Conservation (phyloP, 92 coral and sea anemone species). For the Chrysogorgia sp. region DNA sequence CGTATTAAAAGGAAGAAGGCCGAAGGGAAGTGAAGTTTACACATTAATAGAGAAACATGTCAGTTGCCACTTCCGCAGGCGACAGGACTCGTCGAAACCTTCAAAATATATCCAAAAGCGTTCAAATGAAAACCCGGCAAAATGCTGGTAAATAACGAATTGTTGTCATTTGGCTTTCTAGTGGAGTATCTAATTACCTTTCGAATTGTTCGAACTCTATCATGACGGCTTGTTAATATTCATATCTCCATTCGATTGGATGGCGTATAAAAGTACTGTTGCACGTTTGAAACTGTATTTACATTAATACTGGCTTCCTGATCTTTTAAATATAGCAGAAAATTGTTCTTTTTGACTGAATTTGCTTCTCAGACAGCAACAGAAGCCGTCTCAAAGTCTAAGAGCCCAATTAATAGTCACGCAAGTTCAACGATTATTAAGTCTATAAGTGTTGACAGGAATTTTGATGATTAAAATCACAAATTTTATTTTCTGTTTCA, state of each 20-base stretch:
- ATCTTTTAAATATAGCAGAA: not conserved
- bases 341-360: constrained; percentile 17
- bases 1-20: too few relatives aligned
- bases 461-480: not conserved
- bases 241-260: not conserved
- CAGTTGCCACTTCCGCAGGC: not conserved
- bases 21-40: constrained; percentile 5
- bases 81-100: not conserved
- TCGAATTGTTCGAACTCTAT: constrained; percentile 31
- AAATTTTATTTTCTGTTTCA: too few relatives aligned
- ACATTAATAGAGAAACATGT: not conserved
- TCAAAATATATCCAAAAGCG: not conserved
- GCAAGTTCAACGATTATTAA: constrained; percentile 18
- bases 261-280: not conserved
- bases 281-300: not conserved
- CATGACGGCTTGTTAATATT: constrained; percentile 17
- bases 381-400: constrained; percentile 1
- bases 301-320: not conserved
- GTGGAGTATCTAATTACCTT: too few relatives aligned
- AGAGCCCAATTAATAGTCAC: constrained; percentile 19
- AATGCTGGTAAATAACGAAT: not conserved
- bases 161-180: too few relatives aligned
- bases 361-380: constrained; percentile 13
- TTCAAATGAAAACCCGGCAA: not conserved
- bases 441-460: not conserved